Evolutionary conservation across 2,888 invertebrate species (phyloP).

Genomic region (Ctena decussata): DNA sequence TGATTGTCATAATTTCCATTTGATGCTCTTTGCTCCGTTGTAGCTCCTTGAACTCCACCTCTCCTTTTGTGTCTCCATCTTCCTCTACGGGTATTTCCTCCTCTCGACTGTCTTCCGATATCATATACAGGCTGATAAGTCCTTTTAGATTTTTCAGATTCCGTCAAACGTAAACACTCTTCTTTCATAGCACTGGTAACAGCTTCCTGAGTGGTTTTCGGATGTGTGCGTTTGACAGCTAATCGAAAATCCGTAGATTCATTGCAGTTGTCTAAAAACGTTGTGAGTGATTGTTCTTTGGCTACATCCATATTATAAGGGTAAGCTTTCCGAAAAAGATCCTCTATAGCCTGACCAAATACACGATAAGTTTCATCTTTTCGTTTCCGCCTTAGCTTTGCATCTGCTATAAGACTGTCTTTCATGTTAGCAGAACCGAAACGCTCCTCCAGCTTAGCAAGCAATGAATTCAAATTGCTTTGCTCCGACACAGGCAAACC

Average conservation of each 20-base stretch:
- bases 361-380: slow-evolving; percentile 30
- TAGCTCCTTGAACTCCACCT: neutral
- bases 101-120: neutral
- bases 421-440: neutral
- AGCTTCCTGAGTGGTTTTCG: slow-evolving; percentile 45
- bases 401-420: slow-evolving; percentile 17
- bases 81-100: slow-evolving; percentile 6
- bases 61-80: no score
- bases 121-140: neutral
- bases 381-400: slow-evolving; percentile 20
- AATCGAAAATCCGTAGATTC: slow-evolving; percentile 37
- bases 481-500: slow-evolving; percentile 1
- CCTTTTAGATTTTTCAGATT: neutral
- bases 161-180: slow-evolving; percentile 11
- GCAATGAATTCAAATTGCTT: neutral
- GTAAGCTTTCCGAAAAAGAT: slow-evolving; percentile 37
- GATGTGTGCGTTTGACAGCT: slow-evolving; percentile 36
- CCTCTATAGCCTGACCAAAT: slow-evolving; percentile 42
- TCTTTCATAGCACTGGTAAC: slow-evolving; percentile 40
- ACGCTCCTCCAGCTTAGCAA: neutral
- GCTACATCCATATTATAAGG: slow-evolving; percentile 22
- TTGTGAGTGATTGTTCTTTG: slow-evolving; percentile 28
- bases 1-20: no score
- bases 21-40: no score
- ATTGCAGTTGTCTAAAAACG: slow-evolving; percentile 40